phyloP scores from a whole-genome alignment of 1,140 invertebrate genomes.

The Bombus polaris region DNA sequence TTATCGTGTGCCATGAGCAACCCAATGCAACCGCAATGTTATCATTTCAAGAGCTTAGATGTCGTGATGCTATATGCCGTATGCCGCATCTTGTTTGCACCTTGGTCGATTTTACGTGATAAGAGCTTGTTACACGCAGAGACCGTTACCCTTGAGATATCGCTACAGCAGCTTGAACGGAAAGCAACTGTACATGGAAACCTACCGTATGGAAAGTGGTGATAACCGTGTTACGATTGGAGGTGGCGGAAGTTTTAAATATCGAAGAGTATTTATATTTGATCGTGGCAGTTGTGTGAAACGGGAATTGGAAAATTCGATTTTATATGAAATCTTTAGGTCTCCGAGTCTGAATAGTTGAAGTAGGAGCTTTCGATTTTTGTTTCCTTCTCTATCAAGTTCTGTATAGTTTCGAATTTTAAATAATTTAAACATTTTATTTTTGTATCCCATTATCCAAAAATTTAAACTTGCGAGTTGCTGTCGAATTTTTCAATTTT shows the following conservation, averaged over 20 bases:
- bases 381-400: neutral
- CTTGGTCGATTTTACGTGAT: constrained; percentile 13
- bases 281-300: neutral
- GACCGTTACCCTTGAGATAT: neutral
- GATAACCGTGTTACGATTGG: neutral
- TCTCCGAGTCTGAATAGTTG: no score
- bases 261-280: neutral
- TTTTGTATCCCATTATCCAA: no score
- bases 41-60: neutral
- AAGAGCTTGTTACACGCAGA: constrained; percentile 13
- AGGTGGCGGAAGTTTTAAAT: neutral
- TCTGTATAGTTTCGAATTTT: neutral
- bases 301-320: neutral
- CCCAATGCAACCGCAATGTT: neutral
- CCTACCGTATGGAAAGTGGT: neutral
- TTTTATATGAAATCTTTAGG: no score
- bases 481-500: no score
- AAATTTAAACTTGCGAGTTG: no score
- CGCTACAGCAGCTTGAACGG: neutral
- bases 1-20: constrained; percentile 1
- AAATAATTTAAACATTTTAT: no score
- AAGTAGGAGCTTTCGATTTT: no score
- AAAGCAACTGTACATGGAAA: neutral
- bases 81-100: constrained; percentile 19
- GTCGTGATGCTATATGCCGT: neutral